A percentile compares a stretch with the other conserved stretches of the same genome.
Conservation (phyloP, 2,797 vertebrate species). For the Pitangus sulphuratus region DNA sequence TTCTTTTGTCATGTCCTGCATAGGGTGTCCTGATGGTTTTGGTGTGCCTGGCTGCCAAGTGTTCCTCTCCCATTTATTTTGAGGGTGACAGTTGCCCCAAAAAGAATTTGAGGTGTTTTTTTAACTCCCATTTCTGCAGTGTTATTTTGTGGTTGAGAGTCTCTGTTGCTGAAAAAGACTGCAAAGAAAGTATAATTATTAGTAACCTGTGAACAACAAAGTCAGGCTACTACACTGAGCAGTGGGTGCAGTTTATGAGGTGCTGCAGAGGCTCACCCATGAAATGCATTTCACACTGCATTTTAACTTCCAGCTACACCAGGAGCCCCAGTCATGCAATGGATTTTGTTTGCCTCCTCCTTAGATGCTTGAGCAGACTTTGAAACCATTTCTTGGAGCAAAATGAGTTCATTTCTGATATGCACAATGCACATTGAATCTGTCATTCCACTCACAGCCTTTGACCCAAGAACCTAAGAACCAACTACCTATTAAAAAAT, state of each 20-base stretch:
- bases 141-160: background rate
- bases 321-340: fast-evolving
- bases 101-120: background rate
- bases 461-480: background rate
- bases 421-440: background rate
- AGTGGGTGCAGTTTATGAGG: background rate
- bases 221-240: background rate
- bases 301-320: background rate
- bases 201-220: background rate
- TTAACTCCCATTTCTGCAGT: background rate
- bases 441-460: fast-evolving
- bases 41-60: background rate
- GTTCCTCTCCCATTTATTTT: background rate
- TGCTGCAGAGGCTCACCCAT: background rate
- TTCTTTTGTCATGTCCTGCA: background rate
- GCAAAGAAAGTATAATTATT: background rate
- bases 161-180: background rate
- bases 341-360: background rate
- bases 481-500: background rate
- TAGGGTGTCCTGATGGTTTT: background rate
- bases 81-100: background rate
- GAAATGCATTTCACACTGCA: background rate
- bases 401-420: background rate
- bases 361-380: background rate
- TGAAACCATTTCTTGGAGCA: background rate